phyloP scores from a whole-genome alignment of 1,140 invertebrate species.

The Cotesia typhae region DNA sequence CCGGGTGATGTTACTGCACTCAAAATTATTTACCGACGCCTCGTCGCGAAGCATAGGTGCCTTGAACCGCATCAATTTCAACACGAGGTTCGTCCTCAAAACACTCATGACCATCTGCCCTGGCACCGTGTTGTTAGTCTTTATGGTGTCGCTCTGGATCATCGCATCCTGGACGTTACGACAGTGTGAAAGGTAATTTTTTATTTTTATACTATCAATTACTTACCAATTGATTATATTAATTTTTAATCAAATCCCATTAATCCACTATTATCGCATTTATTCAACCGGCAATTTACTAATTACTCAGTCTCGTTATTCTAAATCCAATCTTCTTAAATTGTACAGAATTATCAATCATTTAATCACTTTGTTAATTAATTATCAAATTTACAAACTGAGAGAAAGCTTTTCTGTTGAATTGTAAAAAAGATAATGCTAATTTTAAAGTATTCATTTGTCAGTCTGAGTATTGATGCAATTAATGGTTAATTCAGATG shows the following conservation, averaged over 20 bases:
- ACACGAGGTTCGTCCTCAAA: constrained; percentile 98
- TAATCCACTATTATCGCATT: background rate
- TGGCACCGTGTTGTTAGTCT: constrained; percentile 96
- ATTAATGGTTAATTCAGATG: too few species aligned
- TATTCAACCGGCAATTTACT: background rate
- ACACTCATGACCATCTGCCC: constrained; percentile 99
- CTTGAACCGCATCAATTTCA: constrained; percentile 99
- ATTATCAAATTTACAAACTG: too few species aligned
- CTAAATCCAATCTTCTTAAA: too few species aligned
- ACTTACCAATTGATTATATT: background rate
- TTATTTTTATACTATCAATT: constrained; percentile 13
- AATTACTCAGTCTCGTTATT: background rate
- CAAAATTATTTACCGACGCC: constrained; percentile 98
- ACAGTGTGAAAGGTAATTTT: constrained; percentile 94
- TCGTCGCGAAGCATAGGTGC: constrained; percentile 94
- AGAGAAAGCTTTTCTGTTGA: too few species aligned
- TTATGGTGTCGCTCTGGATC: constrained; percentile 99
- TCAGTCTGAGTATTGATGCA: too few species aligned
- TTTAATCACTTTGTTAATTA: too few species aligned
- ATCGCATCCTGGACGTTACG: constrained; percentile 98
- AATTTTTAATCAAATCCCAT: background rate
- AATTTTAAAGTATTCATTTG: too few species aligned
- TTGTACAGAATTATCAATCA: too few species aligned
- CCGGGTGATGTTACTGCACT: constrained; percentile 98
- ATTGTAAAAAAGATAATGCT: too few species aligned